These are phyloP conservation scores for Nothobranchius kuhntae DNA, from an alignment of 2,113 vertebrate genomes.

Conservation along the genomic window DNA sequence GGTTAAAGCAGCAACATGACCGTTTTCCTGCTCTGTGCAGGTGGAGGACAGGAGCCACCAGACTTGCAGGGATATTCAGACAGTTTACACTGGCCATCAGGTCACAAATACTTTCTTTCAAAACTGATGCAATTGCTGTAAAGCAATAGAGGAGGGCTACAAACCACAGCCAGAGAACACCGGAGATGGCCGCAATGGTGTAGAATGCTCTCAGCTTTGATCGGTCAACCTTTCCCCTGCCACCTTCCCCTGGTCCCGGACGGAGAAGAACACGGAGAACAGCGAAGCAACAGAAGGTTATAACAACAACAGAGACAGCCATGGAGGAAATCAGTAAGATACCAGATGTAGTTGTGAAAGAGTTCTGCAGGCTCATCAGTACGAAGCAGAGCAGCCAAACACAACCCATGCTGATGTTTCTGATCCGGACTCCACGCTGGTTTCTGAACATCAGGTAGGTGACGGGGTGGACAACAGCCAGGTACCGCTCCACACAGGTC, in stretches of 20 bases:
- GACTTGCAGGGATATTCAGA: constrained; percentile 8
- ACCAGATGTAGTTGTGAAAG: too few relatives aligned
- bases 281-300: background rate
- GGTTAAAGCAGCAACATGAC: background rate
- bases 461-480: too few relatives aligned
- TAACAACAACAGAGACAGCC: background rate
- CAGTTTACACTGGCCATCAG: rapidly evolving
- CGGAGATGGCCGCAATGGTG: constrained; percentile 14
- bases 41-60: constrained; percentile 17
- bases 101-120: rapidly evolving
- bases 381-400: too few relatives aligned
- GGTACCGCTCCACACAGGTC: too few relatives aligned
- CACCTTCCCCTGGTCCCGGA: too few relatives aligned
- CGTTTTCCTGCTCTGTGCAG: background rate
- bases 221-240: too few relatives aligned
- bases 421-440: too few relatives aligned
- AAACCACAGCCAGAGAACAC: constrained; percentile 11
- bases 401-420: too few relatives aligned
- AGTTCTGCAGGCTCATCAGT: too few relatives aligned
- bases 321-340: rapidly evolving
- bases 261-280: background rate
- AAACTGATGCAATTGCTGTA: rapidly evolving
- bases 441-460: too few relatives aligned
- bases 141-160: background rate
- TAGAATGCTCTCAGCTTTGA: constrained; percentile 38